A percentile compares a stretch with the other conserved stretches of the same genome.
phyloP scores from a whole-genome alignment of 2,797 vertebrate species.

The Rhinatrema bivittatum region DNA sequence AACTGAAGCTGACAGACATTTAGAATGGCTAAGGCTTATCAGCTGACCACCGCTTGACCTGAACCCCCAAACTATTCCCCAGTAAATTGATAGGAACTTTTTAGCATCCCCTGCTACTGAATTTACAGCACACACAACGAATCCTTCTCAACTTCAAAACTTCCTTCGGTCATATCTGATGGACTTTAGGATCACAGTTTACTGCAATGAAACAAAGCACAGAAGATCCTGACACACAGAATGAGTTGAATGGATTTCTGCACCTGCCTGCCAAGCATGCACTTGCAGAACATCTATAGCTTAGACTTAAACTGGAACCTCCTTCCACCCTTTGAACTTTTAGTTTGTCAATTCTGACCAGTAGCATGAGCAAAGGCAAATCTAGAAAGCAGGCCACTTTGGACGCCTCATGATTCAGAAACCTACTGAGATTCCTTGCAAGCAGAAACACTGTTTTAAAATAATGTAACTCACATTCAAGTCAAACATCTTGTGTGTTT shows the following conservation, averaged over 20 bases:
- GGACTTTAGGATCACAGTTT: slow-evolving; percentile 90
- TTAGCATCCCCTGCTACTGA: slow-evolving; percentile 61
- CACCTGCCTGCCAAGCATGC: slow-evolving; percentile 73
- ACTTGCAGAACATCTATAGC: slow-evolving; percentile 41
- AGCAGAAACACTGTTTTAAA: too few species aligned
- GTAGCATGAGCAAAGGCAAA: slow-evolving; percentile 73
- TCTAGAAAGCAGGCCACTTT: slow-evolving; percentile 65
- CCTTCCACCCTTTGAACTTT: slow-evolving; percentile 23
- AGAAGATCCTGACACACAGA: slow-evolving; percentile 82
- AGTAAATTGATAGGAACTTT: slow-evolving; percentile 46
- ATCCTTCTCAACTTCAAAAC: slow-evolving; percentile 68
- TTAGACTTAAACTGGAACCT: slow-evolving; percentile 10
- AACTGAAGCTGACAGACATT: slow-evolving; percentile 69
- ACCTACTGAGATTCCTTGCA: too few species aligned
- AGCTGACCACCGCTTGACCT: slow-evolving; percentile 63
- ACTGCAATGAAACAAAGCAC: slow-evolving; percentile 95
- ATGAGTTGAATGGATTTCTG: slow-evolving; percentile 78
- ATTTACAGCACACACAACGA: slow-evolving; percentile 68
- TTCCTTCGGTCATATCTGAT: slow-evolving; percentile 87
- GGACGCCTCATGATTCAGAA: slow-evolving; percentile 33
- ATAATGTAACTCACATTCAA: too few species aligned
- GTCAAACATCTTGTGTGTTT: too few species aligned
- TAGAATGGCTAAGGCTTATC: slow-evolving; percentile 71
- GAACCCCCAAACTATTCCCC: slow-evolving; percentile 34
- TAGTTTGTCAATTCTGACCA: slow-evolving; percentile 29